These are phyloP conservation scores for Eucidaris tribuloides DNA, from an alignment of 35 echinoderm and acorn worm species.

Conservation along the genomic window DNA sequence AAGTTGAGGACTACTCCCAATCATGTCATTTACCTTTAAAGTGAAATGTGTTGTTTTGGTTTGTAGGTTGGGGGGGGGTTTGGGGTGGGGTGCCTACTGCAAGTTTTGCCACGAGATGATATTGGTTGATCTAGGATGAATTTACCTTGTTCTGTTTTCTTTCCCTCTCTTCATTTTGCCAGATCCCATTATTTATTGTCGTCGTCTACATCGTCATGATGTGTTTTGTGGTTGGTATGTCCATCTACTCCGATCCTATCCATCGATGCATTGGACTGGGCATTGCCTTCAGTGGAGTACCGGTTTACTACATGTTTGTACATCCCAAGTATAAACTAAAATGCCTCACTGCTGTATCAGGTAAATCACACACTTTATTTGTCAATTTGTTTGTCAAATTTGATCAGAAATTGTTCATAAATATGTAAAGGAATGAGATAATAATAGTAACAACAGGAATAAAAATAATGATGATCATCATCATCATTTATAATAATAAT, in stretches of 20 bases:
- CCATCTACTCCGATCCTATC: slow-evolving; percentile 6
- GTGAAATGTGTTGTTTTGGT: no score
- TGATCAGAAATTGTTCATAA: not conserved
- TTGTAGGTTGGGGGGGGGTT: no score
- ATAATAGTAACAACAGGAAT: not conserved
- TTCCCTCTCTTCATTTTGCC: not conserved
- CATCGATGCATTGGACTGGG: not conserved
- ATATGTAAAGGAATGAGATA: not conserved
- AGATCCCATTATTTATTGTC: slow-evolving; percentile 23
- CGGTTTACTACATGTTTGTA: not conserved
- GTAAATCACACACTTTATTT: not conserved
- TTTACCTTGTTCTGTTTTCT: no score
- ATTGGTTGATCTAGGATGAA: no score
- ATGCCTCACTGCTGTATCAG: not conserved
- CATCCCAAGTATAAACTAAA: slow-evolving; percentile 2
- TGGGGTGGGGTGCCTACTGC: no score
- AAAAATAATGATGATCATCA: not conserved
- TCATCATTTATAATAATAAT: not conserved
- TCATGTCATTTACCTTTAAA: no score
- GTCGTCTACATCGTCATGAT: not conserved
- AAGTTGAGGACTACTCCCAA: no score
- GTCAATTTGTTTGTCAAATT: not conserved
- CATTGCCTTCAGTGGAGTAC: not conserved
- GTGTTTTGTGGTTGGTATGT: not conserved
- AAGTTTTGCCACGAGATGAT: no score